A percentile compares a stretch with the other conserved stretches of the same genome.
These are phyloP conservation scores for Rhadinocentrus ornatus DNA, from an alignment of 2,797 vertebrate species.

Conservation along the genomic window DNA sequence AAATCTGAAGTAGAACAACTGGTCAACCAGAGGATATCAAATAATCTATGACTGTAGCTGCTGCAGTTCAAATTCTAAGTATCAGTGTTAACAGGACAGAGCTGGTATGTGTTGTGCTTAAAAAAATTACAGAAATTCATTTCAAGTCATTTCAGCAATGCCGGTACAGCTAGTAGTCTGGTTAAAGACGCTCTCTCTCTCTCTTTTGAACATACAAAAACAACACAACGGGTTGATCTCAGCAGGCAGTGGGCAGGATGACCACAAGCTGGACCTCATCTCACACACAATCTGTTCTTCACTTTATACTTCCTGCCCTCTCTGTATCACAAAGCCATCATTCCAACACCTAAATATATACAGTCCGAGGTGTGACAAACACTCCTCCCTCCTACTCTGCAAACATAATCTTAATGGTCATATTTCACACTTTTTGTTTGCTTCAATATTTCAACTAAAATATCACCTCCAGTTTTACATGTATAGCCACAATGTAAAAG, in stretches of 20 bases:
- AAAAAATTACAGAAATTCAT: background rate
- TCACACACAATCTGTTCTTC: conserved; percentile 69
- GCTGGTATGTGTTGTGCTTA: background rate
- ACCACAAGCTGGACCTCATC: conserved; percentile 50
- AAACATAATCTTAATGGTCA: background rate
- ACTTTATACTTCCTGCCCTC: conserved; percentile 38
- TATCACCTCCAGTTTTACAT: background rate
- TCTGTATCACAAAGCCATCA: conserved; percentile 25
- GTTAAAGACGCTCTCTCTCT: background rate
- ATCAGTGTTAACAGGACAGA: background rate
- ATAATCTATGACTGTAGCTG: background rate
- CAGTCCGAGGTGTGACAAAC: background rate
- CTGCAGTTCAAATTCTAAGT: background rate
- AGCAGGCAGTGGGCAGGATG: conserved; percentile 55
- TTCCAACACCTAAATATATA: conserved; percentile 25
- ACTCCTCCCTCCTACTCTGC: background rate
- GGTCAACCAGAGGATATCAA: background rate
- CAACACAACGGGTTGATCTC: conserved; percentile 49
- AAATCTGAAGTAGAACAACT: background rate
- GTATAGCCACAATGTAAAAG: background rate
- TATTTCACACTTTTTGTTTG: background rate
- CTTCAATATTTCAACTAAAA: background rate
- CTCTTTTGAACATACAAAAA: conserved; percentile 27
- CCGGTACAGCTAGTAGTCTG: background rate
- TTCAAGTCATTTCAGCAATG: conserved; percentile 1